Evolutionary conservation across 2,888 invertebrate genomes (phyloP), one percentile per base, ranked within the genome.

Genomic region (Diogma glabrata): DNA sequence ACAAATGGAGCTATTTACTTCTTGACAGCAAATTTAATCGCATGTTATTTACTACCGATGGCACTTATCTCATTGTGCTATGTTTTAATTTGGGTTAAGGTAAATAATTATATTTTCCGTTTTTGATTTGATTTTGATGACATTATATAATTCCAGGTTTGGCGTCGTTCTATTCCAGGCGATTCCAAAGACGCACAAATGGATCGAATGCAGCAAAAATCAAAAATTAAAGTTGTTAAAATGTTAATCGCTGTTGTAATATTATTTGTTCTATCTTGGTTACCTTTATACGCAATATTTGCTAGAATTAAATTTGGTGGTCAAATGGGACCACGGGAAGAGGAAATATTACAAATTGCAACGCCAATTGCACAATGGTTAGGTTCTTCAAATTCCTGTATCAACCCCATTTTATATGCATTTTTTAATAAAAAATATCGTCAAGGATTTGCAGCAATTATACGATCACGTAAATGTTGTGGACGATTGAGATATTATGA

Each of bases 341-440:
- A 87, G 61, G 86, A 87, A 57, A 75, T 87, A 53, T 74, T 89
- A 30, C 84, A 83, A 45, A 79, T 87, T 17, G 82, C 86, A 3
- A 87, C 88, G 16, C 94, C 94, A 4, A 77, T 94, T 49, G 92
- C 89, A 5, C 93, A 90, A 66, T 91, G 89, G 90, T 73, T 95
- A 46, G 94, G 94, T 3, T 84, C 91, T 0, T 90, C 92, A 16
- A 95, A 95, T 69, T 91, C 91, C 17, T 93, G 93, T 75, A 92
- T 94, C 63, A 95, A 95, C 70, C 94, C 94, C 1, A 84, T 95
- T 55, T 75, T 95, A 52, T 93, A 94, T 68, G 91, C 92, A 3
- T 93, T 92, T 72, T 92, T 94, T 72, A 94, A 94, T 70, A 89
- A 89, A 66, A 93, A 94, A 67, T 95, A 87, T 69, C 76, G 93